These are phyloP conservation scores for Aphelinus atriplicis DNA, from an alignment of 1,140 invertebrate genomes.

Conservation along the genomic window DNA sequence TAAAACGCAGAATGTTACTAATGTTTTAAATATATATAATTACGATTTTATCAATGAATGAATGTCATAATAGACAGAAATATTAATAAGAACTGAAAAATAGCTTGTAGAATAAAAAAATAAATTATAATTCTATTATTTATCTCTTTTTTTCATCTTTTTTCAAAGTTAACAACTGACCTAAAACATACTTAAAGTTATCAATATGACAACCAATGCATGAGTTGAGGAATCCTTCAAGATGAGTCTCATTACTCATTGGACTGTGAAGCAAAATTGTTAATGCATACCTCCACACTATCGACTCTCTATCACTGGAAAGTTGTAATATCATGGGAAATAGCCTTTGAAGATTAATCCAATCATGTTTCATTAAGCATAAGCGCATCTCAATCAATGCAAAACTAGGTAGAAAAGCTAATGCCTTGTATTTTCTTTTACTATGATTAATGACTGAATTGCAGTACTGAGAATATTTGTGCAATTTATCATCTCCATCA, in stretches of 20 bases:
- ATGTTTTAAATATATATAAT: no score
- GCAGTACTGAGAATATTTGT: conserved; percentile 22
- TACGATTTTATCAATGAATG: no score
- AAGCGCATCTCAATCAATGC: conserved; percentile 36
- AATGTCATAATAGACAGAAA: no score
- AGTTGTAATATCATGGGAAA: conserved; percentile 38
- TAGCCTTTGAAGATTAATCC: conserved; percentile 39
- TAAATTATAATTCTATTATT: no score
- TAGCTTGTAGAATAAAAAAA: no score
- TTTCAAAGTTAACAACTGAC: conserved; percentile 28
- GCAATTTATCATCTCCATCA: neutral
- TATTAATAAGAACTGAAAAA: no score
- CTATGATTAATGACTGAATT: conserved; percentile 4
- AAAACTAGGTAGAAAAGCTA: conserved; percentile 22
- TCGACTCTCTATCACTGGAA: conserved; percentile 29
- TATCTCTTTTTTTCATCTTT: neutral
- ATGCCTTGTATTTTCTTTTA: conserved; percentile 8
- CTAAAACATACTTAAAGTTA: conserved; percentile 20
- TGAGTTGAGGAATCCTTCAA: conserved; percentile 41
- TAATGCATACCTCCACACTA: conserved; percentile 45
- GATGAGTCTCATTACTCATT: conserved; percentile 18
- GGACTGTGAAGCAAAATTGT: conserved; percentile 41
- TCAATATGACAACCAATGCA: conserved; percentile 39
- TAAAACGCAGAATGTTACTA: no score
- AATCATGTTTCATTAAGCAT: conserved; percentile 42